phyloP scores from a whole-genome alignment of 2,888 invertebrate genomes.

The Polietes domitor region DNA sequence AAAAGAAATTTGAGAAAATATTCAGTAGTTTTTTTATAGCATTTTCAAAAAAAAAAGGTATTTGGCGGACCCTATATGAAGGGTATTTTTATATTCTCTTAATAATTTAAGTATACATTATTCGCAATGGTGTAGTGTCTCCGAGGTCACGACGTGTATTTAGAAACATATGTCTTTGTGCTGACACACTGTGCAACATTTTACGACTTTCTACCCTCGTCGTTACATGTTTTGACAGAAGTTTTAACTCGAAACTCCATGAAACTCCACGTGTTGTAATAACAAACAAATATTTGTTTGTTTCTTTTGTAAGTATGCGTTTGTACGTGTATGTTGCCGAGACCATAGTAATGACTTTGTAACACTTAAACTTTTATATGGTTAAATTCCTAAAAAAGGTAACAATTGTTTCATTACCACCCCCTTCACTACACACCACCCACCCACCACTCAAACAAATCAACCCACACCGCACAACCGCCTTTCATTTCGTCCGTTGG shows the following conservation, averaged over 20 bases:
- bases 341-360: conserved; percentile 60
- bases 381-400: conserved; percentile 55
- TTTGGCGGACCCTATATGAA: too few species aligned
- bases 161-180: too few species aligned
- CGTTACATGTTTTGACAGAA: background rate
- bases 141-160: too few species aligned
- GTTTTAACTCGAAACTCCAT: conserved; percentile 47
- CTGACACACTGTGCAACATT: background rate
- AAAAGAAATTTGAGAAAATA: too few species aligned
- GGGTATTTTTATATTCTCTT: too few species aligned
- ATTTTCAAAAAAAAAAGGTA: too few species aligned
- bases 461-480: background rate
- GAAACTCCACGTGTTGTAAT: conserved; percentile 47
- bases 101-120: too few species aligned
- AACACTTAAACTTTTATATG: conserved; percentile 62
- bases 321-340: background rate
- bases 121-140: too few species aligned
- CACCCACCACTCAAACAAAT: conserved; percentile 39
- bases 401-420: conserved; percentile 52
- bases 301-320: background rate
- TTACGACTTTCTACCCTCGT: background rate
- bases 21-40: too few species aligned
- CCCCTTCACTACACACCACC: conserved; percentile 36
- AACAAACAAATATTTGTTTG: background rate
- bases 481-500: background rate